phyloP scores from a whole-genome alignment of 2,113 vertebrate genomes.

The Ciconia maguari region DNA sequence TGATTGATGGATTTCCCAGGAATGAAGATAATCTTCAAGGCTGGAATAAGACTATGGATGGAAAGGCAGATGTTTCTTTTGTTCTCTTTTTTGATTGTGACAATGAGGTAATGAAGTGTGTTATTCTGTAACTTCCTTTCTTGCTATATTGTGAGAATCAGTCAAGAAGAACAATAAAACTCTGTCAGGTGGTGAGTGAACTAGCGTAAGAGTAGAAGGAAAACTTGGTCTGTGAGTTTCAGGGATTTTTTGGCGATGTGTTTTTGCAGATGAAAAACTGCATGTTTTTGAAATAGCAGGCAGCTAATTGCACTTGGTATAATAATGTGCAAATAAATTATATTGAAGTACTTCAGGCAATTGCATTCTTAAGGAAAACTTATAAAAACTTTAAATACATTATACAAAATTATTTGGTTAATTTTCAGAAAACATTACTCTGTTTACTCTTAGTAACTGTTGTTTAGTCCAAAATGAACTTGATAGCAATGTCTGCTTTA shows the following conservation, averaged over 20 bases:
- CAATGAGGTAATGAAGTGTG: conserved; percentile 83
- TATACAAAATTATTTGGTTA: not conserved
- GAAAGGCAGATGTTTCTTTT: conserved; percentile 91
- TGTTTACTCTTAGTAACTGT: not conserved
- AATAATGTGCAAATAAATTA: not conserved
- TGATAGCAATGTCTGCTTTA: not conserved
- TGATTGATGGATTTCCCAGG: conserved; percentile 97
- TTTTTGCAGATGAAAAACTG: not conserved
- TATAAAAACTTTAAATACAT: not conserved
- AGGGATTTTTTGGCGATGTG: not conserved
- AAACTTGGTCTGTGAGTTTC: not conserved
- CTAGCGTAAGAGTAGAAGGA: not conserved
- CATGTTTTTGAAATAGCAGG: not conserved
- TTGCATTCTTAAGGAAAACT: not conserved
- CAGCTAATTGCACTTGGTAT: not conserved
- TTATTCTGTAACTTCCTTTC: not conserved
- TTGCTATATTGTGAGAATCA: not conserved
- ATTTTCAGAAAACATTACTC: not conserved
- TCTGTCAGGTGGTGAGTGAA: not conserved
- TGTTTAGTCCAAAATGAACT: not conserved
- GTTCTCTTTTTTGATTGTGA: conserved; percentile 97
- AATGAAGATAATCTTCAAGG: conserved; percentile 97
- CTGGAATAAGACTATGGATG: conserved; percentile 90
- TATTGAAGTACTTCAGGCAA: not conserved
- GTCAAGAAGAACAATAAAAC: not conserved